These are phyloP conservation scores for Sebastes matsubarae DNA, from an alignment of 2,797 vertebrate genomes.

Conservation along the genomic window DNA sequence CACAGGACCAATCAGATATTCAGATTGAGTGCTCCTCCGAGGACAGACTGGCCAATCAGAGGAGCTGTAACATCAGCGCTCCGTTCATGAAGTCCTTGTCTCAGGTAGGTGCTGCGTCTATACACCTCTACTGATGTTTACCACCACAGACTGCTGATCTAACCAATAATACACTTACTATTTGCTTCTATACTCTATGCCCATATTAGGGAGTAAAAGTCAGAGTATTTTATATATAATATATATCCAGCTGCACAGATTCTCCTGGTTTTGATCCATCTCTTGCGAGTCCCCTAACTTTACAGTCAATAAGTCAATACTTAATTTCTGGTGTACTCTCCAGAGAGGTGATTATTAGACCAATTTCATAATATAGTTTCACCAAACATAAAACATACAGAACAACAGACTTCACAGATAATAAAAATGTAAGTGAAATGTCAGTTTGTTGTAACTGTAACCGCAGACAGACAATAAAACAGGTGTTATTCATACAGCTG, in stretches of 20 bases:
- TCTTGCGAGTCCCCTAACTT: background rate
- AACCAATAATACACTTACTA: no score
- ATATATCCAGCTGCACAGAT: no score
- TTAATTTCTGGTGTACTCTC: background rate
- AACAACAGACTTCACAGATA: background rate
- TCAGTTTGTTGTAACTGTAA: background rate
- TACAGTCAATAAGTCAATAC: background rate
- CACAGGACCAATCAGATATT: conserved; percentile 88
- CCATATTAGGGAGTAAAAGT: background rate
- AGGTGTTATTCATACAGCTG: conserved; percentile 5
- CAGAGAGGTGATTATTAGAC: background rate
- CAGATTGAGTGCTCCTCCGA: conserved; percentile 87
- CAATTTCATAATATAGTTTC: background rate
- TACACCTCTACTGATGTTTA: background rate
- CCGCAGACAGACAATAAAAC: background rate
- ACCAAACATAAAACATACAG: background rate
- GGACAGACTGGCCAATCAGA: conserved; percentile 76
- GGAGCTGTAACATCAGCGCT: conserved; percentile 89
- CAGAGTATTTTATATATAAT: background rate
- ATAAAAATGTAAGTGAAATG: background rate
- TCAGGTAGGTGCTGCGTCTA: conserved; percentile 77
- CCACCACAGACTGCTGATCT: no score
- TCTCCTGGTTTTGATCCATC: background rate
- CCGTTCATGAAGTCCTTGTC: conserved; percentile 90
- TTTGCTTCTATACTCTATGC: no score